phyloP scores from a whole-genome alignment of 2,113 vertebrate species.

The Ammospiza caudacuta region DNA sequence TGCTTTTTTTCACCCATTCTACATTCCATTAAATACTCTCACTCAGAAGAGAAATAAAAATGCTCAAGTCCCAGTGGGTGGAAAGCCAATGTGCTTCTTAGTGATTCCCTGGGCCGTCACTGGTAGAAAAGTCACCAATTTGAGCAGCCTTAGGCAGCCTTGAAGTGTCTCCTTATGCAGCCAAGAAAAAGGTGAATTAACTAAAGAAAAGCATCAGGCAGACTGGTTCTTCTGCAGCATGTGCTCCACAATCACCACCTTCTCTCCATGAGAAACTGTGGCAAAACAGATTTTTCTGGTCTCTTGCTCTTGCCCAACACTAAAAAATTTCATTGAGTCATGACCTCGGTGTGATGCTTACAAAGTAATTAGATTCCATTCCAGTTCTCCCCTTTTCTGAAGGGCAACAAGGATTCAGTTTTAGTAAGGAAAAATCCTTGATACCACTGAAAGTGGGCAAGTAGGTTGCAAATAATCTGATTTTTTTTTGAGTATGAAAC shows the following conservation, averaged over 20 bases:
- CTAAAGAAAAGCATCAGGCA: neutral
- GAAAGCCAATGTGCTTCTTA: neutral
- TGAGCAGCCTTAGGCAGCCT: neutral
- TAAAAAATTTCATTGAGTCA: neutral
- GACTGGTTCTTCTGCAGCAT: neutral
- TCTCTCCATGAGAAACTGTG: neutral
- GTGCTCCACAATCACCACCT: neutral
- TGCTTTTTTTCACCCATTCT: neutral
- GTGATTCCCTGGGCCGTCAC: neutral
- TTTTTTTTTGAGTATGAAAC: neutral
- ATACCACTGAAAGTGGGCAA: neutral
- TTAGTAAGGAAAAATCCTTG: neutral
- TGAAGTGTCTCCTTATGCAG: neutral
- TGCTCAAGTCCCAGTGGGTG: neutral
- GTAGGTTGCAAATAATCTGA: neutral
- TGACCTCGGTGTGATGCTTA: neutral
- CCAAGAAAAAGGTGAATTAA: neutral
- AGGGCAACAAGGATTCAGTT: neutral
- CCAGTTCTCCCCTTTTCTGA: neutral
- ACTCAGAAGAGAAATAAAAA: neutral
- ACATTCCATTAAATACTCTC: neutral
- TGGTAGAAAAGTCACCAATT: neutral
- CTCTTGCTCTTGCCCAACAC: neutral
- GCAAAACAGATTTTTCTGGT: neutral
- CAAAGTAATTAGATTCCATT: neutral